Evolutionary conservation across 2,888 invertebrate genomes (phyloP), one percentile per base, ranked within the genome.

Genomic region (Drosophila siamana): DNA sequence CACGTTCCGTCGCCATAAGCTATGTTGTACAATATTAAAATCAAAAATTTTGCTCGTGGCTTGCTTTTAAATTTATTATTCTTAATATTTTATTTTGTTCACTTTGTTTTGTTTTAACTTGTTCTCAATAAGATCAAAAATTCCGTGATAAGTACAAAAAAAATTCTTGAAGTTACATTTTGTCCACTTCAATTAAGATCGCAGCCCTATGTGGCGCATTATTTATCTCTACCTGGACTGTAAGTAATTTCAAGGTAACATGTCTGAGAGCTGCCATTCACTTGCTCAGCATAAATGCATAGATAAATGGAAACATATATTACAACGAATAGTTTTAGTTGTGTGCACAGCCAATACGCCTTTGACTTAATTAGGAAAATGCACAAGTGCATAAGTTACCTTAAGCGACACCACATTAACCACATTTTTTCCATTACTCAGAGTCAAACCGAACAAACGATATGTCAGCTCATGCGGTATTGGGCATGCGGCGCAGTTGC

Each of bases 311-410:
- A 36, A 55, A 36, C 41, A 56, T 30, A 30, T 28, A 30, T 16
- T 19, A n/a, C 16, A 46, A 54, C 22, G 28, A 8, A 15, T 33
- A 59, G 46, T 56, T 44, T 26, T 30, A 36, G 19, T 30, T n/a
- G n/a, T n/a, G n/a, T n/a, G n/a, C n/a, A n/a, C 41, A 64, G 77
- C 52, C 64, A 55, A 47, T 67, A 59, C 19, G 64, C 67, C 51
- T 68, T 69, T 70, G 78, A 79, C 63, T 86, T 86, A 74, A 88
- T 84, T 80, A 73, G 74, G 64, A 62, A 82, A 77, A 68, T 80
- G 72, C 57, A 82, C 86, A 86, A 82, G 78, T 78, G 84, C 88
- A 88, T 73, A 70, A 66, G 59, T 73, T 63, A 54, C 22, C 70
- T 65, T 55, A 66, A 67, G 50, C 55, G 57, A 28, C 52, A 46